Conservation (phyloP, 1,140 invertebrate species). For the Pseudomyrmex dendroicus region DNA sequence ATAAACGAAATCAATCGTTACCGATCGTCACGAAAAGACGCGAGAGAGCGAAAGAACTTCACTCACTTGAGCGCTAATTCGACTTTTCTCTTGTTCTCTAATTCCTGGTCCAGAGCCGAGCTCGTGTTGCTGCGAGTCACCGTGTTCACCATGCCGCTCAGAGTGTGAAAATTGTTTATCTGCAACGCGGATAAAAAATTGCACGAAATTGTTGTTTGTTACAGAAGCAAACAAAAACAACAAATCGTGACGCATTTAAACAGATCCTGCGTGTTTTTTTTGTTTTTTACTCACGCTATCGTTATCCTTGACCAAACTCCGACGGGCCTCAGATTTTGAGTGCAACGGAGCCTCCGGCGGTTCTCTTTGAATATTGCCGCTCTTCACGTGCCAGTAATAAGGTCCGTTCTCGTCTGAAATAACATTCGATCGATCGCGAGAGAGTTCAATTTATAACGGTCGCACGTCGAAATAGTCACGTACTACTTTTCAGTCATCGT, state of each 20-base stretch:
- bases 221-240: background rate
- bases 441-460: slow-evolving; percentile 4
- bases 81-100: slow-evolving; percentile 89
- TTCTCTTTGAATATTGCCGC: slow-evolving; percentile 97
- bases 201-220: background rate
- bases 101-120: slow-evolving; percentile 90
- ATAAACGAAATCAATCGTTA: slow-evolving; percentile 40
- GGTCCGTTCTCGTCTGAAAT: slow-evolving; percentile 94
- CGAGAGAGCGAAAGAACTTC: background rate
- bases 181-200: slow-evolving; percentile 66
- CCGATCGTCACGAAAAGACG: background rate
- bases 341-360: slow-evolving; percentile 88
- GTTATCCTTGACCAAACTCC: slow-evolving; percentile 86
- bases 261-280: no score
- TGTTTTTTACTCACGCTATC: slow-evolving; percentile 84
- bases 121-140: slow-evolving; percentile 92
- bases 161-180: slow-evolving; percentile 85
- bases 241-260: background rate
- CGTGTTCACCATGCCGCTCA: slow-evolving; percentile 86
- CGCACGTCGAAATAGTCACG: background rate
- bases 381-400: slow-evolving; percentile 99
- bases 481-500: background rate
- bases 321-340: slow-evolving; percentile 83
- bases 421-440: slow-evolving; percentile 24
- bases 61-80: slow-evolving; percentile 91